Base-by-base conservation (phyloP, 2,113 vertebrate genomes). In the Pangasianodon gigas region DNA sequence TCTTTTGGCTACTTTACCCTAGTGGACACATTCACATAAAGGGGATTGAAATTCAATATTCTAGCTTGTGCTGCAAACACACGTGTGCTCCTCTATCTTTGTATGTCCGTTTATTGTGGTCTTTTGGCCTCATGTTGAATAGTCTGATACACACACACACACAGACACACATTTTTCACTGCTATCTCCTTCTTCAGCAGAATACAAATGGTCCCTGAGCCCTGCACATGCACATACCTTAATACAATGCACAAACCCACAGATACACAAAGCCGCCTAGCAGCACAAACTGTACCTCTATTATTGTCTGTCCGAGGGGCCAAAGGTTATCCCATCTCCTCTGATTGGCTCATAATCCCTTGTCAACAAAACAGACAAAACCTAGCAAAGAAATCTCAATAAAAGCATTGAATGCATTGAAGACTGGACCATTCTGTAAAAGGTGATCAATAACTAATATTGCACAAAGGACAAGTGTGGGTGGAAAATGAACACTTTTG, bases 1-100 rank as follows among this genome's bases (percentile, higher is more conserved):
- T 86, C 84, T 94, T 92, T 16, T 90, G 89, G 92, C 92, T 87
- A 41, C 46, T 71, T 93, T 94, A 93, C 93, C 91, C 87, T 87
- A 92, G 92, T 81, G 87, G 91, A 92, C 93, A 83, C 89, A 83
- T 91, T 89, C 91, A 93, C 88, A 71, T 89, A 92, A 90, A 93
- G 88, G 80, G 88, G 75, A 88, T 60, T 87, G 90, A 93, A 92
- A 93, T 93, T 91, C 92, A 86, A 92, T 91, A 87, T 89, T 80
- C 90, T 19, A 26, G 60, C 83, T 92, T 65, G 48, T 32, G 54
- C 37, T 74, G 44, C 77, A 52, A 83, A 91, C 85, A 56, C 85
- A 10, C 19, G 21, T 41, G 52, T 13, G 54, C 81, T 41, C 18
- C 52, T 56, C n/a, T 58, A 52, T 58, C 81, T 58, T 83, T 58